Evolutionary conservation across 2,888 invertebrate species (phyloP), one percentile per base, ranked within the genome.

Genomic region (Lapara coniferarum): DNA sequence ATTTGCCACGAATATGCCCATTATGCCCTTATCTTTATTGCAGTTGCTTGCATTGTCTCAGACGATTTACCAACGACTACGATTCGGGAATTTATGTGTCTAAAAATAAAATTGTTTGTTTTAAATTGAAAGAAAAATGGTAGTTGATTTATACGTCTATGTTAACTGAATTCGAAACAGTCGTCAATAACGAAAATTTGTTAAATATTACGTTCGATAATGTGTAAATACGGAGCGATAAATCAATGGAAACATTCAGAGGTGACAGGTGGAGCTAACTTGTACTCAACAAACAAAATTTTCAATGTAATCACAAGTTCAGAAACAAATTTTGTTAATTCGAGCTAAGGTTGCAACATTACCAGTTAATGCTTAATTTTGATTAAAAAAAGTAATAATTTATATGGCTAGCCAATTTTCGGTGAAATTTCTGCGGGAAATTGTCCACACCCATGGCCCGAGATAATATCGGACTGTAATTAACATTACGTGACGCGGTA

Each of bases 301-400:
- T 56, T 56, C 46, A 63, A 59, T 59, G 16, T 44, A 63, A 59
- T 46, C 12, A 46, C 13, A 63, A 63, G 6, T 63, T 49, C 19
- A 13, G 19, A 13, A 49, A 19, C 63, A 49, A 63, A 63, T 19
- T 51, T 14, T 14, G 10, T 12, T 51, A 51, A 51, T 57, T 63
- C 46, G 12, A 49, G 49, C 25, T 63, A 46, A 63, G 49, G 51
- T 63, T 37, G 37, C 8, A 37, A 37, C 37, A 37, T 37, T 37
- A 37, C 3, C 37, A 37, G 37, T 37, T 37, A 4, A 37, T 4
- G 37, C 37, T 71, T 74, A 76, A 78, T 78, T 77, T 66, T 74
- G 78, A 76, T 75, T 73, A 74, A 76, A 76, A 25, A 25, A 72
- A 71, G 75, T 75, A 71, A 74, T 79, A 77, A 75, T 72, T 77